Conservation (phyloP, 2,888 invertebrate genomes). For the Cantharis rustica region DNA sequence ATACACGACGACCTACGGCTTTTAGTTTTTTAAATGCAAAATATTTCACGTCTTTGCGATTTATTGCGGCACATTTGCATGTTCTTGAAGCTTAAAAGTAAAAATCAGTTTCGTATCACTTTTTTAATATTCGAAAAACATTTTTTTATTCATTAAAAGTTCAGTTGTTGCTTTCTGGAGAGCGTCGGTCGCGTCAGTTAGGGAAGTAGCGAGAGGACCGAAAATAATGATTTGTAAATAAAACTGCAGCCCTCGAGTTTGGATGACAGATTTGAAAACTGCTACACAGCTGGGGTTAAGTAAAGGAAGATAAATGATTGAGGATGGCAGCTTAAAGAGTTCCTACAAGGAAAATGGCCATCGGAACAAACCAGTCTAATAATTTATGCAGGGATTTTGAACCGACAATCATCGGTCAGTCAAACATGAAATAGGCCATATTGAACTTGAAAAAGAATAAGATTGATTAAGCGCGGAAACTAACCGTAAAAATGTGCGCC, state of each 20-base stretch:
- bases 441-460: slow-evolving; percentile 15
- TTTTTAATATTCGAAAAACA: background rate
- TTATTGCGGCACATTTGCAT: slow-evolving; percentile 5
- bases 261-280: slow-evolving; percentile 24
- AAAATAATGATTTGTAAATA: slow-evolving; percentile 16
- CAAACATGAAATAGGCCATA: slow-evolving; percentile 8
- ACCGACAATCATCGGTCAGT: slow-evolving; percentile 22
- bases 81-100: slow-evolving; percentile 2
- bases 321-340: slow-evolving; percentile 33
- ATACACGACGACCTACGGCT: slow-evolving; percentile 13
- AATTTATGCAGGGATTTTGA: slow-evolving; percentile 43
- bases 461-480: slow-evolving; percentile 16
- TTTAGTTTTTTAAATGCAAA: slow-evolving; percentile 18
- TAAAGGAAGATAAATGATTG: slow-evolving; percentile 38
- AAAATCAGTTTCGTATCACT: slow-evolving; percentile 1
- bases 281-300: slow-evolving; percentile 22
- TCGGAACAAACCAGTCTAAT: slow-evolving; percentile 41
- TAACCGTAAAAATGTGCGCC: background rate
- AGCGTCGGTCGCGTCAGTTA: background rate
- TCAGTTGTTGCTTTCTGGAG: background rate
- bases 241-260: slow-evolving; percentile 9
- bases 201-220: background rate
- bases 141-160: background rate
- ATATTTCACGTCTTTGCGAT: slow-evolving; percentile 9
- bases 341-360: slow-evolving; percentile 41